Base-by-base conservation (phyloP, 2,888 invertebrate genomes). In the Noctua fimbriata region DNA sequence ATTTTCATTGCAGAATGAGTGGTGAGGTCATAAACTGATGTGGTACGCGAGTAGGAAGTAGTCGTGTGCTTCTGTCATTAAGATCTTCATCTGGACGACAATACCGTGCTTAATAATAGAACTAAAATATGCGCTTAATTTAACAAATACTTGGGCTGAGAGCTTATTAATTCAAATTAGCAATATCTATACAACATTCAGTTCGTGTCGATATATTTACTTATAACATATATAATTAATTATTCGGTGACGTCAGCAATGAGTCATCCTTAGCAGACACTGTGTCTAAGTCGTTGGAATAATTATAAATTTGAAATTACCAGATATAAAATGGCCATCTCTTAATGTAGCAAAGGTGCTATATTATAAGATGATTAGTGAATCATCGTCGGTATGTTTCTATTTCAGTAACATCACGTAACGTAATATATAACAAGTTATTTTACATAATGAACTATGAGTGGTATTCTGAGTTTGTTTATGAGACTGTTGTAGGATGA, bases 201-300 rank as follows among this genome's bases (percentile, higher is more conserved):
- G 69, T 67, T 55, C 67, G 67, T 69, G 60, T 69, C 73, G 36
- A 63, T 66, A 63, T 76, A 74, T 79, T 58, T 72, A 58, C 73
- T 58, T 36, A 36, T 36, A 65, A 32, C 12, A 82, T 86, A 81
- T 80, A 82, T 83, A 72, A 76, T 69, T 65, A 58, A 65, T 76
- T 80, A 75, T 81, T 66, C 41, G 49, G 49, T 91, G 86, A 89
- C 83, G 82, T 86, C 87, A 89, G 49, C 60, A 75, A 71, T 91
- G 91, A 91, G 83, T 90, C 90, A 91, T 81, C 28, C 7, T n/a
- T 44, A 47, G 78, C 69, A 88, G 89, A 89, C 90, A 66, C 72
- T 65, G 74, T 78, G 90, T 90, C 90, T 89, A 82, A 79, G 78
- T 85, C 65, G 73, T 78, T 76, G 74, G 65, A 74, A 84, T 84